Percentiles rank a stretch among this genome's conserved stretches.
Conservation (phyloP, 2,888 invertebrate genomes). For the Alloscopus bannaensis region DNA sequence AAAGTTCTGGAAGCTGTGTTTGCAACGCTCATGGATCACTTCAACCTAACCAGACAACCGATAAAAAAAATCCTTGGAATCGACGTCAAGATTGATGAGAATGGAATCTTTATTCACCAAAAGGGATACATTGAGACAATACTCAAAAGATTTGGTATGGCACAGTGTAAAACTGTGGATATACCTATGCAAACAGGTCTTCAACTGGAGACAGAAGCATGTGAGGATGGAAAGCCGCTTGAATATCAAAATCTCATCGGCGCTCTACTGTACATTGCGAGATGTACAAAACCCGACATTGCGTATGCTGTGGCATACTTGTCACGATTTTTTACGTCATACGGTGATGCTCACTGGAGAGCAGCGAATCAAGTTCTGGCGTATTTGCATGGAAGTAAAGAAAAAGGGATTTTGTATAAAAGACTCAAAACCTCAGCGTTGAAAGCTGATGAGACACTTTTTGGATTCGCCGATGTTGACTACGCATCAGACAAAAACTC, state of each 20-base stretch:
- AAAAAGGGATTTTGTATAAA: slow-evolving; percentile 70
- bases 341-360: slow-evolving; percentile 63
- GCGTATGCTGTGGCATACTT: slow-evolving; percentile 65
- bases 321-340: slow-evolving; percentile 66
- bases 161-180: slow-evolving; percentile 32
- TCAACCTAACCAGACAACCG: slow-evolving; percentile 27
- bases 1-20: slow-evolving; percentile 3
- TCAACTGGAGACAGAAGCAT: neutral
- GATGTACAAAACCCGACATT: slow-evolving; percentile 70
- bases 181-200: slow-evolving; percentile 42
- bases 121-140: slow-evolving; percentile 31
- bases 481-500: slow-evolving; percentile 69
- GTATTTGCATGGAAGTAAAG: slow-evolving; percentile 72
- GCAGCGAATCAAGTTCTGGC: slow-evolving; percentile 67
- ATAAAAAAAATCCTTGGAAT: slow-evolving; percentile 52
- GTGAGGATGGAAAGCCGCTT: neutral
- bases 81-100: slow-evolving; percentile 6
- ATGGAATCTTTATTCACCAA: slow-evolving; percentile 50
- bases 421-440: neutral
- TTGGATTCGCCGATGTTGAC: slow-evolving; percentile 74
- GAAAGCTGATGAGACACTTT: slow-evolving; percentile 13
- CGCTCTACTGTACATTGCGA: slow-evolving; percentile 67
- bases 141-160: slow-evolving; percentile 48
- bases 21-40: slow-evolving; percentile 9
- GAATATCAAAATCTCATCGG: slow-evolving; percentile 70